These are phyloP conservation scores for Proales similis DNA, from an alignment of 1,140 invertebrate genomes.

Conservation along the genomic window DNA sequence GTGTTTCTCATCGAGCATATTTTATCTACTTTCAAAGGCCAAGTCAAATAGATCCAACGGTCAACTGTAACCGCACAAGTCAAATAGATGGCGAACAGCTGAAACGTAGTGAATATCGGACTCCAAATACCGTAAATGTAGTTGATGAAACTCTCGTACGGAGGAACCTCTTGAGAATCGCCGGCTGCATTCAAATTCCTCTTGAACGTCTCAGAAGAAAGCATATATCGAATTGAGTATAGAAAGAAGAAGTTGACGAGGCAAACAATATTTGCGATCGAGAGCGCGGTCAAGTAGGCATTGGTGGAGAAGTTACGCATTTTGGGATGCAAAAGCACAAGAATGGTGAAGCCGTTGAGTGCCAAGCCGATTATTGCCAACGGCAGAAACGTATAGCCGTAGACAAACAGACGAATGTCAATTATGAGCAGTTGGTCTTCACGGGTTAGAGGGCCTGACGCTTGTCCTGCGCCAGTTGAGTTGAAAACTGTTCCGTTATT, in stretches of 20 bases:
- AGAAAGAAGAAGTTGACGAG: slow-evolving; percentile 19
- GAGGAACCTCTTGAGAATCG: slow-evolving; percentile 8
- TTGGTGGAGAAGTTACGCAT: slow-evolving; percentile 37
- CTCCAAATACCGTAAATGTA: slow-evolving; percentile 33
- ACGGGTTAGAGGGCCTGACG: neutral
- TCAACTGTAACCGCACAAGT: slow-evolving; percentile 28
- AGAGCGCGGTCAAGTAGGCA: slow-evolving; percentile 3
- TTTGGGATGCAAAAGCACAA: slow-evolving; percentile 10
- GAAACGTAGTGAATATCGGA: slow-evolving; percentile 34
- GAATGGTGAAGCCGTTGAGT: slow-evolving; percentile 15
- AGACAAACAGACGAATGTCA: slow-evolving; percentile 18
- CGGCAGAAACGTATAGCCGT: slow-evolving; percentile 16
- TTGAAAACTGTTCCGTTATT: no score
- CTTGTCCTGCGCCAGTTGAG: neutral
- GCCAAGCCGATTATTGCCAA: slow-evolving; percentile 15
- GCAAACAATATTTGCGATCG: slow-evolving; percentile 36
- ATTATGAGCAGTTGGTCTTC: slow-evolving; percentile 20
- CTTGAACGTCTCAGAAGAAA: slow-evolving; percentile 9
- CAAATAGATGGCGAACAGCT: slow-evolving; percentile 35
- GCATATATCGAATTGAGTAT: slow-evolving; percentile 14
- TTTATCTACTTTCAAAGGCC: slow-evolving; percentile 6
- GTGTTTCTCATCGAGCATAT: slow-evolving; percentile 30
- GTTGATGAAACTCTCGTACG: slow-evolving; percentile 25
- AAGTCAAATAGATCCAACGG: slow-evolving; percentile 34
- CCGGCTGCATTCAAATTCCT: slow-evolving; percentile 1